A percentile compares a stretch with the other conserved stretches of the same genome.
Evolutionary conservation across 1,140 invertebrate genomes (phyloP).

Genomic region (Fopius arisanus): DNA sequence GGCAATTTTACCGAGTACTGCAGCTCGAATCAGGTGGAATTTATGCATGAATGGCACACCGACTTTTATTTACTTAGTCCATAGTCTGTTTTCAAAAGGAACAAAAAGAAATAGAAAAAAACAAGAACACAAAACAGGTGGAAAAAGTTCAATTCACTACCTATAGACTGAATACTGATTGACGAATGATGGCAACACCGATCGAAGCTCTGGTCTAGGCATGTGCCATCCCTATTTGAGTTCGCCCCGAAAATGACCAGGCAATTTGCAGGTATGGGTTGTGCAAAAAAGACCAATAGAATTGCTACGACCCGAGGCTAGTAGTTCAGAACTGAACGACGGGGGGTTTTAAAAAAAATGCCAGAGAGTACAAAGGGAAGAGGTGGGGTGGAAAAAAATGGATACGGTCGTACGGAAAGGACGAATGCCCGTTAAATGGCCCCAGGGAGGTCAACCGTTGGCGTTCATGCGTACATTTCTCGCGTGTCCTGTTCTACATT

Average conservation of each 20-base stretch:
- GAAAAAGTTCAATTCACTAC: neutral
- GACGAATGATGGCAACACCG: slow-evolving; percentile 24
- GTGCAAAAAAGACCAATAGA: slow-evolving; percentile 13
- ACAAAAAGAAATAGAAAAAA: neutral
- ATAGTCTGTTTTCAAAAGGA: neutral
- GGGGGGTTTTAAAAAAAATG: slow-evolving; percentile 12
- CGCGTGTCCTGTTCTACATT: slow-evolving; percentile 14
- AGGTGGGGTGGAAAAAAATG: neutral
- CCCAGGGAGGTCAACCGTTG: slow-evolving; percentile 28
- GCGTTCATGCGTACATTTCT: slow-evolving; percentile 10
- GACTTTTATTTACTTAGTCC: neutral
- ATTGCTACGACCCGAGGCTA: slow-evolving; percentile 25
- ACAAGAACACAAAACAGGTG: too few species aligned
- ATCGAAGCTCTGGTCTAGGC: slow-evolving; percentile 16
- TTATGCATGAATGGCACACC: slow-evolving; percentile 2
- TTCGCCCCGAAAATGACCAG: slow-evolving; percentile 22
- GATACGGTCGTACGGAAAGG: neutral
- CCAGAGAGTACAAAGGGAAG: neutral
- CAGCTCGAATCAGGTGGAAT: neutral
- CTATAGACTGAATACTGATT: slow-evolving; percentile 25
- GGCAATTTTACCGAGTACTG: neutral
- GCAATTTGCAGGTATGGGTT: slow-evolving; percentile 29
- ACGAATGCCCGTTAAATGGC: slow-evolving; percentile 26
- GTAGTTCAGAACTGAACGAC: slow-evolving; percentile 28
- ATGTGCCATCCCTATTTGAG: slow-evolving; percentile 16